These are phyloP conservation scores for Microtus ochrogaster DNA, from an alignment of 2,113 vertebrate genomes.

Conservation along the genomic window DNA sequence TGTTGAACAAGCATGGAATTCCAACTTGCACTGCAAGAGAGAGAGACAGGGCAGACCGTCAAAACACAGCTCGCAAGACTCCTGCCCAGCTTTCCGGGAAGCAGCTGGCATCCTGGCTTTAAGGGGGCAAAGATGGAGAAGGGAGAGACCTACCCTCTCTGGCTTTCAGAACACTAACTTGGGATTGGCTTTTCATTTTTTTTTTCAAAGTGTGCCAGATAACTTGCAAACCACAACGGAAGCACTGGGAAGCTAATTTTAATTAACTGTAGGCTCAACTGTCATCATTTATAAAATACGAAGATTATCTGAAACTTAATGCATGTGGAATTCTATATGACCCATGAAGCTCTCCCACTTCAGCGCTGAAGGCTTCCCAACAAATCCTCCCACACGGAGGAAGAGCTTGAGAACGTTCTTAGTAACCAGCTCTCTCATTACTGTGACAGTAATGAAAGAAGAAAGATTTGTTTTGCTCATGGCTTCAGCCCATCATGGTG, in stretches of 20 bases:
- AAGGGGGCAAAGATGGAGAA: not conserved
- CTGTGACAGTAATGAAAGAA: not conserved
- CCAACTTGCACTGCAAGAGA: slow-evolving; percentile 94
- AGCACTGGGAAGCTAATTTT: not conserved
- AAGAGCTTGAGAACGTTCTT: rapidly evolving
- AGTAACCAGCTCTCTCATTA: not conserved
- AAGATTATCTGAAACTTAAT: not conserved
- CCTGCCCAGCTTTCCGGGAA: not conserved
- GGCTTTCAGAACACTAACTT: not conserved
- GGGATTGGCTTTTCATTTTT: not conserved
- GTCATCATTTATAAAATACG: not conserved
- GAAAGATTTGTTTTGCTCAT: not conserved
- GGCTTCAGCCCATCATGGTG: not conserved
- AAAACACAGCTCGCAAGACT: not conserved
- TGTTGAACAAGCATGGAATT: slow-evolving; percentile 95
- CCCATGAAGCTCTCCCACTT: not conserved
- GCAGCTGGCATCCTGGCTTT: not conserved
- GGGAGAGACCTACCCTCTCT: not conserved
- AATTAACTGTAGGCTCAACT: not conserved
- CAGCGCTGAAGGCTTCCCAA: not conserved
- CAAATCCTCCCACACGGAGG: not conserved
- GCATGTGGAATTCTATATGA: not conserved
- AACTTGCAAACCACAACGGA: not conserved
- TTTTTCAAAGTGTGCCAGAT: not conserved
- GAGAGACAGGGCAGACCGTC: slow-evolving; percentile 33